Conservation (phyloP, 2,113 vertebrate species). For the Lycocorax pyrrhopterus region DNA sequence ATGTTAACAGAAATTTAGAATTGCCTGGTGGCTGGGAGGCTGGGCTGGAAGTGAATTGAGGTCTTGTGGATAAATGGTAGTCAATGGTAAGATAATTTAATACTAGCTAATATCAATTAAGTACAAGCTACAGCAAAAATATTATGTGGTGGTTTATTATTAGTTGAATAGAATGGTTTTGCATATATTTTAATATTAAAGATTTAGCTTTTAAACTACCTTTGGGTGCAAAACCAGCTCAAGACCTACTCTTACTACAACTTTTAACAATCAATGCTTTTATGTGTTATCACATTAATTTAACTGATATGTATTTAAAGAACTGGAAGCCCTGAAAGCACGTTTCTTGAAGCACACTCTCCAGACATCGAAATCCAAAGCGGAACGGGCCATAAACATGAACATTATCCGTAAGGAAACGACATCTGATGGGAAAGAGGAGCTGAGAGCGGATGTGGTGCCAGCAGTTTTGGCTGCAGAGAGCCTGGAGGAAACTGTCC, state of each 20-base stretch:
- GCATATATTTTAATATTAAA: background rate
- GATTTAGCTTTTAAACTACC: background rate
- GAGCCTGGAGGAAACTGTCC: conserved; percentile 63
- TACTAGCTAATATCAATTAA: background rate
- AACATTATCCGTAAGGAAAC: conserved; percentile 84
- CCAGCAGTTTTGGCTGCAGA: conserved; percentile 79
- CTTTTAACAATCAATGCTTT: background rate
- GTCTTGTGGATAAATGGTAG: background rate
- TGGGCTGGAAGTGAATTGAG: background rate
- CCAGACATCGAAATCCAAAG: conserved; percentile 49
- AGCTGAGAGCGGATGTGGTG: conserved; percentile 79
- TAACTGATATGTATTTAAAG: conserved; percentile 59
- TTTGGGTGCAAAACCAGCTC: background rate
- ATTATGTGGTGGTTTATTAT: background rate
- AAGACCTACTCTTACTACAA: background rate
- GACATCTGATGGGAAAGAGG: conserved; percentile 80
- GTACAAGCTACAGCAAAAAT: background rate
- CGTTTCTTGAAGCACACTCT: conserved; percentile 88
- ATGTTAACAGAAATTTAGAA: background rate
- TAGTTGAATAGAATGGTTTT: background rate
- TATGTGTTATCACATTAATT: background rate
- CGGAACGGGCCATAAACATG: conserved; percentile 76
- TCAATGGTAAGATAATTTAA: background rate
- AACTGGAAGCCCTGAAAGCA: conserved; percentile 86
- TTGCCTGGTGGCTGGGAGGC: background rate